Evolutionary conservation across 2,797 vertebrate species (phyloP).

Genomic region (Pogoniulus pusillus): DNA sequence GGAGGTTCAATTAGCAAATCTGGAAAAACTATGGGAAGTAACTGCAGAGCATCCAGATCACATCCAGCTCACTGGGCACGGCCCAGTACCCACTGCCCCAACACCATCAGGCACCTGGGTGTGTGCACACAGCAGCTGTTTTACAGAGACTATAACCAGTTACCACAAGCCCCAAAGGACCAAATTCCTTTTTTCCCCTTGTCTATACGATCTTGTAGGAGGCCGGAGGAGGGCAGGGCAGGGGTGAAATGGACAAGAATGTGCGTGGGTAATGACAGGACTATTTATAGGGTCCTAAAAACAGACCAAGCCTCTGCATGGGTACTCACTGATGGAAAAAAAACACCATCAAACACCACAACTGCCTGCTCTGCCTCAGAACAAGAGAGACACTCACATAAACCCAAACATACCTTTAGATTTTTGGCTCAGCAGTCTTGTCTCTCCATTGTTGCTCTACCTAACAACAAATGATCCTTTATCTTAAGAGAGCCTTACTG

Average conservation of each 20-base stretch:
- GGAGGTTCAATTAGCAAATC: neutral
- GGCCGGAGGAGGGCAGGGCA: neutral
- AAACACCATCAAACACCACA: neutral
- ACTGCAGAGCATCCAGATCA: neutral
- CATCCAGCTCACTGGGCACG: neutral
- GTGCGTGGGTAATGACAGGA: conserved; percentile 20
- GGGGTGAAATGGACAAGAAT: conserved; percentile 3
- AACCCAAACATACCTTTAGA: conserved; percentile 55
- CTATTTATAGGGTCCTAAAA: conserved; percentile 37
- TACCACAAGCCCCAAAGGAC: neutral
- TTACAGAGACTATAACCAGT: neutral
- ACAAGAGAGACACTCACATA: conserved; percentile 13
- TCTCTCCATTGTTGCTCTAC: conserved; percentile 37
- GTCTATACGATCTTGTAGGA: neutral
- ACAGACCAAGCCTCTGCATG: neutral
- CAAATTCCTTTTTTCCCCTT: neutral
- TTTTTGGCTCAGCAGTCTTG: conserved; percentile 33
- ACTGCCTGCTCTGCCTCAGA: conserved; percentile 28
- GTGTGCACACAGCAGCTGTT: neutral
- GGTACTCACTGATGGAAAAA: neutral
- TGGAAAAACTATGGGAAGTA: neutral
- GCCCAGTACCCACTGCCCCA: neutral
- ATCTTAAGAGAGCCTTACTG: conserved; percentile 18
- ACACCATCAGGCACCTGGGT: neutral
- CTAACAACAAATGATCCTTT: conserved; percentile 32